Evolutionary conservation across 1,140 invertebrate species (phyloP).

Genomic region (Listronotus oregonensis): DNA sequence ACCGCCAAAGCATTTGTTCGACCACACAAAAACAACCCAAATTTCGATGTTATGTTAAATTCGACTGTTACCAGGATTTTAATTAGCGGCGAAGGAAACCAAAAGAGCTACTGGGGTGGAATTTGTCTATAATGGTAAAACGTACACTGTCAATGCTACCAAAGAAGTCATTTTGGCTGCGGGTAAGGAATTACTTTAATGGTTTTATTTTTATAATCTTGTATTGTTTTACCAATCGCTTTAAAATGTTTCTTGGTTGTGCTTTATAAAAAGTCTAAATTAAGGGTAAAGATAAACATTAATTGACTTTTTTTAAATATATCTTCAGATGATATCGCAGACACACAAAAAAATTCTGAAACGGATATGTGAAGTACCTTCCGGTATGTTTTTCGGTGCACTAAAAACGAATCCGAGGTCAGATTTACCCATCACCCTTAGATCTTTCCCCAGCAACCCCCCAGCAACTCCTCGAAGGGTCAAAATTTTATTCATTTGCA

Average conservation of each 20-base stretch:
- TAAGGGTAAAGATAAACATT: too few relatives aligned
- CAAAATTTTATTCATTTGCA: too few relatives aligned
- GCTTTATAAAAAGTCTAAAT: too few relatives aligned
- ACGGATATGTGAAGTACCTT: too few relatives aligned
- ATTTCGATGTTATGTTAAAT: slow-evolving; percentile 77
- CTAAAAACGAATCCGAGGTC: too few relatives aligned
- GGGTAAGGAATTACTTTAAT: slow-evolving; percentile 48
- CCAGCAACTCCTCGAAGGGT: too few relatives aligned
- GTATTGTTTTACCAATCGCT: background rate
- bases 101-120: slow-evolving; percentile 72
- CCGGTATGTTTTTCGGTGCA: too few relatives aligned
- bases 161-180: slow-evolving; percentile 69
- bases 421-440: too few relatives aligned
- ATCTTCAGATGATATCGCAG: too few relatives aligned
- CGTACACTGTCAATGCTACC: slow-evolving; percentile 61
- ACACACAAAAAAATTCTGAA: too few relatives aligned
- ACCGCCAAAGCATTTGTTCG: slow-evolving; percentile 78
- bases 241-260: background rate
- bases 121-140: slow-evolving; percentile 62
- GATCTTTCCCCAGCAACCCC: too few relatives aligned
- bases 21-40: slow-evolving; percentile 75
- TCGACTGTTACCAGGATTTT: slow-evolving; percentile 72
- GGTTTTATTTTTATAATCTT: background rate
- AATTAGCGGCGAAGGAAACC: slow-evolving; percentile 61
- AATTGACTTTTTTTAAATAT: too few relatives aligned